Evolutionary conservation across 2,797 vertebrate species (phyloP).

Genomic region (Tangara arthus): DNA sequence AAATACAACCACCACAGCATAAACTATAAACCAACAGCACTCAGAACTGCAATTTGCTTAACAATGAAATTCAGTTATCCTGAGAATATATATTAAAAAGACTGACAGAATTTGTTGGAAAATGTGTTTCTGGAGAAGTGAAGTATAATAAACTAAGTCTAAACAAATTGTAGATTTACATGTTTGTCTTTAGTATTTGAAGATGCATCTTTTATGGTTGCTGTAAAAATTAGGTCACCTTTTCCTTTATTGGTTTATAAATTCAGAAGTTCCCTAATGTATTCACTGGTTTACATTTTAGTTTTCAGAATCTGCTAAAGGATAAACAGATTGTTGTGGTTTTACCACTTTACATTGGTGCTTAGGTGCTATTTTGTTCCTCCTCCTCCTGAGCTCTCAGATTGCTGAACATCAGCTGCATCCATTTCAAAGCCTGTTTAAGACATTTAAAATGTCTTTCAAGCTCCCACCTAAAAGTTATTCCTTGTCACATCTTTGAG

Average conservation of each 20-base stretch:
- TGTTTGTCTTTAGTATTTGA: neutral
- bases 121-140: neutral
- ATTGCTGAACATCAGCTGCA: neutral
- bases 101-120: neutral
- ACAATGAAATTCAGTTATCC: neutral
- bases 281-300: neutral
- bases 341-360: neutral
- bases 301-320: neutral
- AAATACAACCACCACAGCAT: neutral
- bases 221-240: neutral
- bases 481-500: neutral
- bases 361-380: neutral
- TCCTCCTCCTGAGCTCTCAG: neutral
- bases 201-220: neutral
- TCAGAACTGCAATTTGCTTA: neutral
- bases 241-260: neutral
- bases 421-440: neutral
- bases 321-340: rapidly evolving
- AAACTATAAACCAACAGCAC: neutral
- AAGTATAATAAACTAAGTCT: neutral
- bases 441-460: neutral
- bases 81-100: neutral
- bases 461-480: neutral
- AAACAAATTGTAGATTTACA: neutral
- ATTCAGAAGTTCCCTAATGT: neutral